These are phyloP conservation scores for Andrena praecox DNA, from an alignment of 2,888 invertebrate species.

Conservation along the genomic window DNA sequence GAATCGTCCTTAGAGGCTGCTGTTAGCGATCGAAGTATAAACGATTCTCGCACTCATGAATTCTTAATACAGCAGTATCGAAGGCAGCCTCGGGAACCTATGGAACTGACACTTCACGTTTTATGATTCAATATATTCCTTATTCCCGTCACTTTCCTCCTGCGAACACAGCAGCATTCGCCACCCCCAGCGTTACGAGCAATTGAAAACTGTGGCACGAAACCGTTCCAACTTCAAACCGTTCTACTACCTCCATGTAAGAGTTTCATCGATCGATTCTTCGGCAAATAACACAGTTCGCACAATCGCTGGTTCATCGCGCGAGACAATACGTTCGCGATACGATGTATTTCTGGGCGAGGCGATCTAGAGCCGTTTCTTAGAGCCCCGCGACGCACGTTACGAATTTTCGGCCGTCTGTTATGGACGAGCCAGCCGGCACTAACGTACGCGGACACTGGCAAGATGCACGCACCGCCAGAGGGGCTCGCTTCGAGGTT, in stretches of 20 bases:
- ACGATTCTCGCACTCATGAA: neutral
- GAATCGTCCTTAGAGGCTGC: neutral
- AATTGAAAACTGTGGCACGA: too few relatives aligned
- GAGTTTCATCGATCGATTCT: neutral
- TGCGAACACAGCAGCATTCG: neutral
- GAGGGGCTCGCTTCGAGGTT: constrained; percentile 56
- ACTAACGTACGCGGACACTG: constrained; percentile 74
- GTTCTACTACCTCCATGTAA: neutral
- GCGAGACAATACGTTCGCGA: constrained; percentile 1
- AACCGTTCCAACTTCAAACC: too few relatives aligned
- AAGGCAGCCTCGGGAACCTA: neutral
- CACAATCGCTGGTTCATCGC: neutral
- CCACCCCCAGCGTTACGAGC: neutral
- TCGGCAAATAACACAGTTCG: neutral
- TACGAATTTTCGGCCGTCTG: constrained; percentile 39
- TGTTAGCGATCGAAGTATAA: neutral
- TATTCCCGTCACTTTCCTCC: neutral
- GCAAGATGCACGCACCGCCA: constrained; percentile 71
- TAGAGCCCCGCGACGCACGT: neutral
- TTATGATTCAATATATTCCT: neutral
- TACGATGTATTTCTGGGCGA: neutral
- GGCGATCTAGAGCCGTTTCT: constrained; percentile 4
- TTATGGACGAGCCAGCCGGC: constrained; percentile 69
- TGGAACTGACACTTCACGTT: neutral
- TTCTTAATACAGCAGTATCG: neutral